Evolutionary conservation across 2,888 invertebrate genomes (phyloP).

Genomic region (Drosophila heteroneura): DNA sequence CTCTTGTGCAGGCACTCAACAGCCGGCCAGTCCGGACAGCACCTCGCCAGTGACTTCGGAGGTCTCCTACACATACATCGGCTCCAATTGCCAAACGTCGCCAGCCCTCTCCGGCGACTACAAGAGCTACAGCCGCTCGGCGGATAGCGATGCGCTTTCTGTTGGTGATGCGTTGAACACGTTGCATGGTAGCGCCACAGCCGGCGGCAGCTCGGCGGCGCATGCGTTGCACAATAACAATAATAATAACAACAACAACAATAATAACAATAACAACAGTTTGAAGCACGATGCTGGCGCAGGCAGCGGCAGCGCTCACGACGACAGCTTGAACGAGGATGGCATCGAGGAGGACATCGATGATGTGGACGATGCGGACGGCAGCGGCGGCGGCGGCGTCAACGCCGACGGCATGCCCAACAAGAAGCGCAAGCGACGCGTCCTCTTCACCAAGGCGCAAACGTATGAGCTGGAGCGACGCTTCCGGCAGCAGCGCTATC

Average conservation of each 20-base stretch:
- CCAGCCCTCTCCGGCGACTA: conserved; percentile 84
- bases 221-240: conserved; percentile 67
- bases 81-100: conserved; percentile 84
- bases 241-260: conserved; percentile 60
- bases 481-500: conserved; percentile 97
- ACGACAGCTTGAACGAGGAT: conserved; percentile 86
- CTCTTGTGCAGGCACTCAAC: conserved; percentile 86
- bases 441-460: conserved; percentile 98
- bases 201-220: conserved; percentile 54
- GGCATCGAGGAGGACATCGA: conserved; percentile 85
- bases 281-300: conserved; percentile 57
- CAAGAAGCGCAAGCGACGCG: conserved; percentile 97
- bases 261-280: conserved; percentile 53
- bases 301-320: conserved; percentile 71
- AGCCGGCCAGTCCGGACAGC: conserved; percentile 93
- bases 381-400: conserved; percentile 72
- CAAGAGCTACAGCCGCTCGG: conserved; percentile 84
- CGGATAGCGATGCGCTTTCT: conserved; percentile 83
- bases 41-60: conserved; percentile 94
- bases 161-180: conserved; percentile 80
- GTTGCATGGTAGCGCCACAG: conserved; percentile 51
- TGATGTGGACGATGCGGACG: conserved; percentile 87
- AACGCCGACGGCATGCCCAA: conserved; percentile 87
- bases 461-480: conserved; percentile 98
- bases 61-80: conserved; percentile 87